Percentiles rank a stretch among this genome's conserved stretches.
Conservation (phyloP, 2,888 invertebrate species). For the Eremobia ochroleuca region DNA sequence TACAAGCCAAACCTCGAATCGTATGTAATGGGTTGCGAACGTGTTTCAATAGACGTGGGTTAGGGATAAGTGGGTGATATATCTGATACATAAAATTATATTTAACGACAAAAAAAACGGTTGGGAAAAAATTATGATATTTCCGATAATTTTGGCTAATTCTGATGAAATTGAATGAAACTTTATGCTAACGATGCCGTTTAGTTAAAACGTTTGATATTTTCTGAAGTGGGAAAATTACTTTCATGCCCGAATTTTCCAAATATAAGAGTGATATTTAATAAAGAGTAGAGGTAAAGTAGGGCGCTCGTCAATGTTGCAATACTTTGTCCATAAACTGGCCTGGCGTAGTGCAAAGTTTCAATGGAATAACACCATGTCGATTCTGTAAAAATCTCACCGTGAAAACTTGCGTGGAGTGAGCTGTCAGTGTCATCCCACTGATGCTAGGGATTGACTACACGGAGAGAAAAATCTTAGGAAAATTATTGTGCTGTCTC, state of each 20-base stretch:
- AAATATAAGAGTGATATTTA: neutral
- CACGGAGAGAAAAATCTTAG: too few species aligned
- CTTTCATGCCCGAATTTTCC: neutral
- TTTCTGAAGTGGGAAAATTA: slow-evolving; percentile 3
- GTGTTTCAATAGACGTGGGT: slow-evolving; percentile 53
- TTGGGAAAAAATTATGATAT: slow-evolving; percentile 19
- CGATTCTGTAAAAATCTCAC: too few species aligned
- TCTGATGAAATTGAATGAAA: slow-evolving; percentile 5
- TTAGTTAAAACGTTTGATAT: slow-evolving; percentile 1
- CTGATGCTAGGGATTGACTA: too few species aligned
- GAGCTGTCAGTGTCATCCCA: too few species aligned
- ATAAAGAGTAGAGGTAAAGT: neutral
- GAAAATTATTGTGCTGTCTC: too few species aligned
- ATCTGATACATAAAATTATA: slow-evolving; percentile 35
- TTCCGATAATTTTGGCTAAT: slow-evolving; percentile 3
- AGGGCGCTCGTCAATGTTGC: neutral
- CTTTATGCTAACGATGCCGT: slow-evolving; percentile 2
- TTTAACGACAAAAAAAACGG: slow-evolving; percentile 30
- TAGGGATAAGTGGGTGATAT: slow-evolving; percentile 46
- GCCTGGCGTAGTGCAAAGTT: too few species aligned
- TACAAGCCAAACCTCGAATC: slow-evolving; percentile 8
- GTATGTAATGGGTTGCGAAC: slow-evolving; percentile 47
- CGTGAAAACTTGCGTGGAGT: too few species aligned
- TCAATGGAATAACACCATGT: neutral
- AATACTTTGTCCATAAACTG: neutral